Percentiles rank a stretch among this genome's conserved stretches.
These are phyloP conservation scores for Hydropsyche tenuis DNA, from an alignment of 1,140 invertebrate species.

Conservation along the genomic window DNA sequence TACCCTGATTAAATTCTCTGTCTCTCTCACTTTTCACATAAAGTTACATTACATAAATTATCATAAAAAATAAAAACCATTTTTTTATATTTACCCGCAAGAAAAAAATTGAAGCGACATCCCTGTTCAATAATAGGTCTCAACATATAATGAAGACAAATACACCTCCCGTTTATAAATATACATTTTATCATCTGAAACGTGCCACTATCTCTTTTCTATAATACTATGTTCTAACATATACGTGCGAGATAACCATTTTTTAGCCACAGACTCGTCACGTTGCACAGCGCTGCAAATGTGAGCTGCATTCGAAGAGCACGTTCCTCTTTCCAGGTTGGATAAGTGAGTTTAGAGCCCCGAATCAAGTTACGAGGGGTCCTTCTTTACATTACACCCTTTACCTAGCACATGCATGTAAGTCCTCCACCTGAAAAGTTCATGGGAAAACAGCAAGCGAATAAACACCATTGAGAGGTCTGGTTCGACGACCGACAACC, in stretches of 20 bases:
- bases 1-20: no score
- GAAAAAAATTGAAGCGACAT: no score
- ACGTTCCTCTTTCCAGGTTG: conserved; percentile 18
- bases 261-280: no score
- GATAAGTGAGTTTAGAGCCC: conserved; percentile 47
- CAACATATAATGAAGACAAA: no score
- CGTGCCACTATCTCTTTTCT: not conserved
- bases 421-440: not conserved
- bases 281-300: no score
- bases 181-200: not conserved
- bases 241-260: not conserved
- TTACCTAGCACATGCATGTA: no score
- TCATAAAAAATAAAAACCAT: no score
- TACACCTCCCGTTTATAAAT: not conserved
- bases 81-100: no score
- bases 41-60: no score
- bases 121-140: no score
- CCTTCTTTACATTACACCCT: not conserved
- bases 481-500: not conserved
- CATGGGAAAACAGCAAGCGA: not conserved
- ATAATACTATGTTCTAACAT: not conserved
- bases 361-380: conserved; percentile 43
- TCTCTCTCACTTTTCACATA: no score
- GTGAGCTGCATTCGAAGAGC: not conserved
- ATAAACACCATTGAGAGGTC: conserved; percentile 25